These are phyloP conservation scores for Molothrus aeneus DNA, from an alignment of 2,797 vertebrate genomes.

Conservation along the genomic window DNA sequence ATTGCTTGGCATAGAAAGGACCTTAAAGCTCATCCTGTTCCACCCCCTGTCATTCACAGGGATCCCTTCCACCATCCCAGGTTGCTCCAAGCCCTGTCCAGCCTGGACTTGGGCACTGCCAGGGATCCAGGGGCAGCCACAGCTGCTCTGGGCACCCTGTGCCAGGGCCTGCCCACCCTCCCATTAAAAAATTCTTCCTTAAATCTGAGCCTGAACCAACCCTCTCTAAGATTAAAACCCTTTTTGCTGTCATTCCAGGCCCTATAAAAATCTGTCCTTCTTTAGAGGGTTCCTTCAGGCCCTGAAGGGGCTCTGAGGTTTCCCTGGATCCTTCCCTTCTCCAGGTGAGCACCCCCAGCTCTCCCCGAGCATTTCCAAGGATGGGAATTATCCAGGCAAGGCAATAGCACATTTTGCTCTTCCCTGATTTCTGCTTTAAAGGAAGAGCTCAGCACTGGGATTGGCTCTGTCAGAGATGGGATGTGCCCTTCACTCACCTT, in stretches of 20 bases:
- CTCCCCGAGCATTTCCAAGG: not conserved
- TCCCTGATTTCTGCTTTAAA: not conserved
- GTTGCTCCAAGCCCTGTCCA: not conserved
- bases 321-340: not conserved
- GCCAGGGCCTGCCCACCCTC: not conserved
- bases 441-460: not conserved
- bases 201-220: not conserved
- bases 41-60: not conserved
- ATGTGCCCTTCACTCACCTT: not conserved
- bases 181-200: not conserved
- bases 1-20: not conserved
- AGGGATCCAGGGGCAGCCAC: not conserved
- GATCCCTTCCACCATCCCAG: rapidly evolving
- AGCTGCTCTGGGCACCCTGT: no score
- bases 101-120: rapidly evolving
- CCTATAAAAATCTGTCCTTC: not conserved
- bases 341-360: not conserved
- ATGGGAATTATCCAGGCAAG: not conserved
- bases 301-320: not conserved
- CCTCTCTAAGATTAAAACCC: not conserved
- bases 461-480: not conserved
- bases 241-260: not conserved
- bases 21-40: rapidly evolving
- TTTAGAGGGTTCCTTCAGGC: not conserved
- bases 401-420: rapidly evolving